Conservation (phyloP, 2,888 invertebrate species). For the Allygus modestus region DNA sequence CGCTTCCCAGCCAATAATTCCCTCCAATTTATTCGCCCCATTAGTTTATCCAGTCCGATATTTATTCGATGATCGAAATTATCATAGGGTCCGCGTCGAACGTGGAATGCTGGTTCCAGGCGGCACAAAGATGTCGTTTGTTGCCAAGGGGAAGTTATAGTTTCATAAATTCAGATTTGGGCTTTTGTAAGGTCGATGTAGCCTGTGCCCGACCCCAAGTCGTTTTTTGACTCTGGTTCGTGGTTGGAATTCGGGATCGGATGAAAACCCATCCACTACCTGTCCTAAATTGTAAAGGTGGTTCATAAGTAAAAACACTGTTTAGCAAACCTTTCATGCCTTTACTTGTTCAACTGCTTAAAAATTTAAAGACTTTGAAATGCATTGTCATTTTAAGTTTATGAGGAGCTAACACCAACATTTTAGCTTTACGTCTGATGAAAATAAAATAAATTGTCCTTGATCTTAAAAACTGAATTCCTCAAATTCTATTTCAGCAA, state of each 20-base stretch:
- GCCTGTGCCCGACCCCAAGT: background rate
- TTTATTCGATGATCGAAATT: conserved; percentile 43
- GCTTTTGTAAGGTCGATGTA: background rate
- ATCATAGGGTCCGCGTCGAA: conserved; percentile 8
- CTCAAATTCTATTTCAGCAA: too few relatives aligned
- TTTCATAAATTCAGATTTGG: conserved; percentile 48
- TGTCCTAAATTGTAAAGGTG: background rate
- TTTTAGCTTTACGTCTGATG: background rate
- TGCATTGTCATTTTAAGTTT: too few relatives aligned
- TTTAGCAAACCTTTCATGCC: background rate
- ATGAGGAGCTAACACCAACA: too few relatives aligned
- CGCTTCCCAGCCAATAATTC: background rate
- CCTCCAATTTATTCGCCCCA: conserved; percentile 25
- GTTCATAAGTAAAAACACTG: background rate
- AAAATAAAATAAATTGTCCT: too few relatives aligned
- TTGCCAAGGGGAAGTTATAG: conserved; percentile 1
- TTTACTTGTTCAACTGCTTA: too few relatives aligned
- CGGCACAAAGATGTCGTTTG: too few relatives aligned
- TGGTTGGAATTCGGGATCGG: conserved; percentile 28
- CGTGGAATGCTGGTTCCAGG: background rate
- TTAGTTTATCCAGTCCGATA: conserved; percentile 11
- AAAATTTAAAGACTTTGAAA: too few relatives aligned
- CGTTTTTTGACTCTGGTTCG: background rate
- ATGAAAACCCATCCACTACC: background rate
- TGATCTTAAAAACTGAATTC: too few relatives aligned